A percentile compares a stretch with the other conserved stretches of the same genome.
Conservation (phyloP, 1,140 invertebrate species). For the Procambarus virginalis region DNA sequence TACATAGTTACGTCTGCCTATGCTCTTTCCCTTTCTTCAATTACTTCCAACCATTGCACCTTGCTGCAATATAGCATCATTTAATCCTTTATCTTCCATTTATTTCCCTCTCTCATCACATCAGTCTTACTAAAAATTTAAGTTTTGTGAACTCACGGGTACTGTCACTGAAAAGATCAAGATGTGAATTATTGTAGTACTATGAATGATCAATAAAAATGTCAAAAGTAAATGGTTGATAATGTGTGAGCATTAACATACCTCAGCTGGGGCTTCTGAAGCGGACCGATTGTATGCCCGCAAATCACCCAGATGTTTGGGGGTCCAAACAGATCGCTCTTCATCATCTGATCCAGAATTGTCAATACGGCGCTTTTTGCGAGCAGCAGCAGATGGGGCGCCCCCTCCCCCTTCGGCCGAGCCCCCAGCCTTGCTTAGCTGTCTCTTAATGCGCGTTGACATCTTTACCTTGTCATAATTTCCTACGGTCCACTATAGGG, state of each 20-base stretch:
- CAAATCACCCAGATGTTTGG: conserved; percentile 87
- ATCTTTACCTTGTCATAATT: conserved; percentile 52
- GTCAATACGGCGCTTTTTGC: conserved; percentile 74
- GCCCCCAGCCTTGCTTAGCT: conserved; percentile 71
- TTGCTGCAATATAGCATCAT: no score
- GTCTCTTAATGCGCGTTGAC: conserved; percentile 62
- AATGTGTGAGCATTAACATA: conserved; percentile 68
- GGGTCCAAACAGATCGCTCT: conserved; percentile 83
- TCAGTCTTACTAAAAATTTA: no score
- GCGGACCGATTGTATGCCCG: conserved; percentile 93
- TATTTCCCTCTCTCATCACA: no score
- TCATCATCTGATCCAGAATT: conserved; percentile 78
- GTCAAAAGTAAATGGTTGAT: no score
- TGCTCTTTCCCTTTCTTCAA: no score
- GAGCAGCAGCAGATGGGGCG: conserved; percentile 52
- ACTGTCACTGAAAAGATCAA: no score
- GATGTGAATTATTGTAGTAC: no score
- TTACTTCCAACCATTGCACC: no score
- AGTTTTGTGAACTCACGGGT: no score
- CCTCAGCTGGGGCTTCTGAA: conserved; percentile 90
- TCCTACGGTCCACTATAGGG: conserved; percentile 31
- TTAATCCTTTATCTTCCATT: no score
- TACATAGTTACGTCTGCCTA: no score
- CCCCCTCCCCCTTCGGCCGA: conserved; percentile 73
- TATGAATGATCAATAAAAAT: no score